Evolutionary conservation across 2,113 vertebrate genomes (phyloP).

Genomic region (Phoxinus phoxinus): DNA sequence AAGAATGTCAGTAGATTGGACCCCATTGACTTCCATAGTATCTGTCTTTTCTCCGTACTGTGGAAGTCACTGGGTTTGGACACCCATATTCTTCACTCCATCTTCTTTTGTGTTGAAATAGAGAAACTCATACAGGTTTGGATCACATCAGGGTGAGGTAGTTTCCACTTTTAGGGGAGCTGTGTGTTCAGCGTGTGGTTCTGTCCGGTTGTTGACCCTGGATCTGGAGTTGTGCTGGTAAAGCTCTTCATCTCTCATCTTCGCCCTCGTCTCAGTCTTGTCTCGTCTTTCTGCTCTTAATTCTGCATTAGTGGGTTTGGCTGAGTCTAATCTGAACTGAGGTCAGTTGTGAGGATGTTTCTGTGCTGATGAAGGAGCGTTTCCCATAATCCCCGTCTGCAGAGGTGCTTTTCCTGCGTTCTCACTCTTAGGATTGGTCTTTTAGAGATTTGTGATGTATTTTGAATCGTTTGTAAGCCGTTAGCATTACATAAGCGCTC

Average conservation of each 20-base stretch:
- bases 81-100: too few species aligned
- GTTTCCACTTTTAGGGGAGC: too few species aligned
- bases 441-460: slow-evolving; percentile 12
- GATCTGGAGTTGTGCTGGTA: not conserved
- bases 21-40: too few species aligned
- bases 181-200: too few species aligned
- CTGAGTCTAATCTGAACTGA: slow-evolving; percentile 11
- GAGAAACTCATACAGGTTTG: too few species aligned
- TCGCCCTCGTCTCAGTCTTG: not conserved
- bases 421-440: slow-evolving; percentile 12
- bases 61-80: too few species aligned
- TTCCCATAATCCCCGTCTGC: slow-evolving; percentile 21
- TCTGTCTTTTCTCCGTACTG: too few species aligned
- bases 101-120: too few species aligned
- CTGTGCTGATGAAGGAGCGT: not conserved
- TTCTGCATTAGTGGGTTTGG: not conserved
- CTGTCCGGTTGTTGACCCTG: not conserved
- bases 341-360: slow-evolving; percentile 12
- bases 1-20: too few species aligned
- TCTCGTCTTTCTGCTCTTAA: not conserved
- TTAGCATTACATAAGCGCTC: not conserved
- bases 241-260: not conserved
- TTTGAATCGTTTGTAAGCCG: not conserved
- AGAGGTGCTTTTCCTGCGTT: slow-evolving; percentile 14
- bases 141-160: too few species aligned